Conservation (phyloP, 2,888 invertebrate genomes). For the Andrena haemorrhoa region DNA sequence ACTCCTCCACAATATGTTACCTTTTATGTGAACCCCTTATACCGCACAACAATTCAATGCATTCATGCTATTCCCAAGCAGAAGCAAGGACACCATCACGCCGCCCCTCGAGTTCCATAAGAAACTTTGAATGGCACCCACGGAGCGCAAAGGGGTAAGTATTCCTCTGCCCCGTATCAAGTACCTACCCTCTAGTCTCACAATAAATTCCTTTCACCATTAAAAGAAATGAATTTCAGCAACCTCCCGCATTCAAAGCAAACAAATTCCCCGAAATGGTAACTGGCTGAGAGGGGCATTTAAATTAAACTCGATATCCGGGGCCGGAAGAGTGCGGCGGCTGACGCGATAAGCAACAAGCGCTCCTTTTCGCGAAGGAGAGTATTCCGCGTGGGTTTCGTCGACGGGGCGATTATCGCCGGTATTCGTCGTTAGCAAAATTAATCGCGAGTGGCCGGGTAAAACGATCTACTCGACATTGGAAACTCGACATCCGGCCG, state of each 20-base stretch:
- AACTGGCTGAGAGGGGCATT: neutral
- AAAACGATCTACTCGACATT: slow-evolving; percentile 74
- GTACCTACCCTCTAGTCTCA: too few relatives aligned
- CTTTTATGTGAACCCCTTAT: too few relatives aligned
- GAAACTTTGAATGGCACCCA: too few relatives aligned
- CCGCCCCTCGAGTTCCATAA: too few relatives aligned
- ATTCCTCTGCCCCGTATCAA: too few relatives aligned
- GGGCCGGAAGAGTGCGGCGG: neutral
- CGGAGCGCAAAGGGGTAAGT: too few relatives aligned
- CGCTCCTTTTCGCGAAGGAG: neutral
- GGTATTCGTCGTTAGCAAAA: slow-evolving; percentile 68
- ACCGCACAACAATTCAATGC: too few relatives aligned
- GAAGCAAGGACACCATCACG: too few relatives aligned
- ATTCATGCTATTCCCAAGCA: too few relatives aligned
- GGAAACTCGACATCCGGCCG: slow-evolving; percentile 73
- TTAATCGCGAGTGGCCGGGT: slow-evolving; percentile 68
- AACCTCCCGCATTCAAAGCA: neutral
- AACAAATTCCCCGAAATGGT: slow-evolving; percentile 8
- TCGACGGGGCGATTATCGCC: slow-evolving; percentile 53
- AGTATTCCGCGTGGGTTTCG: slow-evolving; percentile 37
- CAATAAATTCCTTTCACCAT: too few relatives aligned
- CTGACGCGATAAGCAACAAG: neutral
- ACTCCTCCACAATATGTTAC: too few relatives aligned
- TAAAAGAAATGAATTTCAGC: too few relatives aligned
- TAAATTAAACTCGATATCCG: slow-evolving; percentile 12